Evolutionary conservation across 1,140 invertebrate species (phyloP), one percentile per base, ranked within the genome.

Genomic region (Magallana gigas): DNA sequence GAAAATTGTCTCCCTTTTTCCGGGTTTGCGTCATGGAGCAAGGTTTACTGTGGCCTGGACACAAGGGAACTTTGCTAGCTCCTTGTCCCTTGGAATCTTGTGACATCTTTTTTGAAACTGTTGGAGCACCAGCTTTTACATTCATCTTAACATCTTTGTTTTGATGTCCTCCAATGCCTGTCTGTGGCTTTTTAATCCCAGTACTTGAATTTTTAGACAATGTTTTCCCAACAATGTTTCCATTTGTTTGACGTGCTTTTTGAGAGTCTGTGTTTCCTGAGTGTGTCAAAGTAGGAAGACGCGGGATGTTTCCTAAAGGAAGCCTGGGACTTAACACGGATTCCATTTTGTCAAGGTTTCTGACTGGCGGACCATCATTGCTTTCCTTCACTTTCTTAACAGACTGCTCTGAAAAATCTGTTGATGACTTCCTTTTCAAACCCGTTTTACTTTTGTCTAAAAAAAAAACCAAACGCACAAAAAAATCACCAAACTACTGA

Each of bases 1-100:
- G 90, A 76, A 91, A 89, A 64, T 94, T 94, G 18, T 91, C 88
- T 81, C 91, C 93, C 80, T 92, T 89, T 71, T 94, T 94, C 11
- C 90, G 82, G 8, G 92, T 92, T 83, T 93, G 91, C 11, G 89
- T 90, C 85, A 93, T 86, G 68, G 83, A 62, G 68, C 92, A 92
- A 16, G 90, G 90, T 81, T 86, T 87, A 14, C 90, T 90, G 83
- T 94, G 93, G 18, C 89, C 86, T 59, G 88, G 60, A 83, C 92
- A 93, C 4, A 18, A 14, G 7, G 92, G 90, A 68, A 92, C 91
- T 88, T 89, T 91, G 58, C 87, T 90, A 8, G 36, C 82, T 8
- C 62, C 23, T 29, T 5, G 12, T 76, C 23, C 68, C 23, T 29
- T 8, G 0, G 68, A 8, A 8, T 76, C 8, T 76, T 8, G 36